Base-by-base conservation (phyloP, 1,140 invertebrate genomes). In the Caenorhabditis inopinata region DNA sequence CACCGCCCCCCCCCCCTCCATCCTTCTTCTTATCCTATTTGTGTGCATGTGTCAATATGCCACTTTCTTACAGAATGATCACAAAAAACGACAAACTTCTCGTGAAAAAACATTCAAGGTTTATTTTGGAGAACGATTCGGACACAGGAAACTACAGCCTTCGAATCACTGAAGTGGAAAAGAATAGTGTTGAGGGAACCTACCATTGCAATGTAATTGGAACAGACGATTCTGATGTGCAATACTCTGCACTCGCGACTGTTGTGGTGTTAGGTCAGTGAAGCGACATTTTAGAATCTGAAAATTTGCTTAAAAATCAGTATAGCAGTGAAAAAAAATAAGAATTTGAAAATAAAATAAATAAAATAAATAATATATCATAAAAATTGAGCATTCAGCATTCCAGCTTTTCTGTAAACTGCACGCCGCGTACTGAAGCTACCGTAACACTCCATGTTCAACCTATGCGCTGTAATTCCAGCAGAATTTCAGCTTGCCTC, bases 81-180 rank as follows among this genome's bases (percentile, higher is more conserved):
- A 68, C 58, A 11, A 68, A 68, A 38, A 68, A 68, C 9, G 58
- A 68, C n/a, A 68, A 68, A 42, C n/a, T 68, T 11, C 58, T 68
- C 2, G n/a, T 21, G 0, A 68, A 68, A 68, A 68, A 68, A 12
- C 29, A 68, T 16, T 68, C 58, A 38, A 68, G 32, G 58, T 68
- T 68, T 18, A 21, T 42, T 38, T 42, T 68, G 32, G 58, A 68
- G n/a, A 68, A 68, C 21, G 58, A 68, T 38, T n/a, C 58, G n/a
- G 32, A n/a, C n/a, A 68, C 58, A 68, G 58, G 58, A 68, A 68
- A 68, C 58, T 68, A 68, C 18, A 68, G 58, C n/a, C 58, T 68
- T 38, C 58, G 58, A 68, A 68, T 68, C 58, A 68, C 32, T 42
- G 58, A 68, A 68, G 58, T 68, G 32, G 58, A 68, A 68, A 68